Base-by-base conservation (phyloP, 2,888 invertebrate species). In the Caenorhabditis plicata region DNA sequence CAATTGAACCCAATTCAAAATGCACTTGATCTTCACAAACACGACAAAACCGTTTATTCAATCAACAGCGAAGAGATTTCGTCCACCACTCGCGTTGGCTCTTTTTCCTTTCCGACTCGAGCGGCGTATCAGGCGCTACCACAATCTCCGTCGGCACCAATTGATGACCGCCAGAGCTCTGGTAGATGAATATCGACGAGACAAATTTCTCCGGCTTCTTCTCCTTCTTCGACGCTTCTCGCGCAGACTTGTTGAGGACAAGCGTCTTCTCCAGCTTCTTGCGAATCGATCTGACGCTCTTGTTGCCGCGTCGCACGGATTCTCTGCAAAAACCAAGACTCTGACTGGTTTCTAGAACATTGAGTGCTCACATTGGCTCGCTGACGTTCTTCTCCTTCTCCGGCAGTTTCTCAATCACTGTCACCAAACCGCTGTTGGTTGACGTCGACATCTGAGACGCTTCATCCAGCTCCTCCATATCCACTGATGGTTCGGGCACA, bases 1-100 rank as follows among this genome's bases (percentile, higher is more conserved):
- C n/a, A n/a, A n/a, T n/a, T n/a, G n/a, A n/a, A n/a, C n/a, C n/a
- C n/a, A n/a, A n/a, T n/a, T n/a, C n/a, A n/a, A n/a, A n/a, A n/a
- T n/a, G n/a, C n/a, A n/a, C n/a, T n/a, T n/a, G n/a, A n/a, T n/a
- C n/a, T n/a, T n/a, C n/a, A n/a, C n/a, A n/a, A n/a, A n/a, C n/a
- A n/a, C n/a, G n/a, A n/a, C n/a, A n/a, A n/a, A n/a, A n/a, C n/a
- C n/a, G n/a, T n/a, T n/a, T n/a, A n/a, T n/a, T n/a, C n/a, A n/a
- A 41, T 48, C 25, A 57, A 44, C 57, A 57, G 3, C 51, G 42
- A 26, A 57, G 36, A 43, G 57, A 57, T 20, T 51, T 42, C 51
- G 52, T 38, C 57, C 57, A 57, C 57, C 57, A 57, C 25, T 51
- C 57, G n/a, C n/a, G n/a, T n/a, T n/a, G n/a, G n/a, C 39, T 48